Conservation (phyloP, 1,140 invertebrate genomes). For the Leptopilina clavipes region DNA sequence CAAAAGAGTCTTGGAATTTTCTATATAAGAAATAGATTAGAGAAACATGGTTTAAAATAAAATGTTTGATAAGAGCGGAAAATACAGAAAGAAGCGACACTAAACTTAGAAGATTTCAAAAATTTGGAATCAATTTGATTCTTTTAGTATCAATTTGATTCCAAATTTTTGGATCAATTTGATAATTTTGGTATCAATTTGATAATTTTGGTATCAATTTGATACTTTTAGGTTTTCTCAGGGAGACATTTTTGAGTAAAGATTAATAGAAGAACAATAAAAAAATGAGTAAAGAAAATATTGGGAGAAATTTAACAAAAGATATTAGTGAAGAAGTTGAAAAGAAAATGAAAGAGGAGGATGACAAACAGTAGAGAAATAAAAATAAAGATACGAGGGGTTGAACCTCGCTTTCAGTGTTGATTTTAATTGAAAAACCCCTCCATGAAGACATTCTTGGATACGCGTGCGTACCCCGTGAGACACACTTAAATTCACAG, state of each 20-base stretch:
- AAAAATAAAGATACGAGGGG: conserved; percentile 23
- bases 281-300: not conserved
- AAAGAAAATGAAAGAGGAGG: not conserved
- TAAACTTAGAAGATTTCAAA: no score
- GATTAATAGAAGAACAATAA: no score
- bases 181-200: no score
- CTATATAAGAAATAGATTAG: no score
- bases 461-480: conserved; percentile 20
- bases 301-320: not conserved
- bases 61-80: no score
- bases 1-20: conserved; percentile 42
- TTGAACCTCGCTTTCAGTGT: conserved; percentile 49
- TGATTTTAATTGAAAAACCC: conserved; percentile 71
- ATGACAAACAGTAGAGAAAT: not conserved
- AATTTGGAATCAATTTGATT: no score
- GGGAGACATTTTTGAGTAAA: no score
- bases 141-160: no score
- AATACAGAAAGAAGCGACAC: no score
- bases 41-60: conserved; percentile 31
- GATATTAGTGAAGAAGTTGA: not conserved
- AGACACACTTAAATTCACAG: conserved; percentile 35
- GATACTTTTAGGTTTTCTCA: no score
- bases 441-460: conserved; percentile 57
- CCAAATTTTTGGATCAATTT: no score
- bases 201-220: no score